Percentiles rank a stretch among this genome's conserved stretches.
Evolutionary conservation across 2,113 vertebrate species (phyloP).

Genomic region (Colinus virginianus): DNA sequence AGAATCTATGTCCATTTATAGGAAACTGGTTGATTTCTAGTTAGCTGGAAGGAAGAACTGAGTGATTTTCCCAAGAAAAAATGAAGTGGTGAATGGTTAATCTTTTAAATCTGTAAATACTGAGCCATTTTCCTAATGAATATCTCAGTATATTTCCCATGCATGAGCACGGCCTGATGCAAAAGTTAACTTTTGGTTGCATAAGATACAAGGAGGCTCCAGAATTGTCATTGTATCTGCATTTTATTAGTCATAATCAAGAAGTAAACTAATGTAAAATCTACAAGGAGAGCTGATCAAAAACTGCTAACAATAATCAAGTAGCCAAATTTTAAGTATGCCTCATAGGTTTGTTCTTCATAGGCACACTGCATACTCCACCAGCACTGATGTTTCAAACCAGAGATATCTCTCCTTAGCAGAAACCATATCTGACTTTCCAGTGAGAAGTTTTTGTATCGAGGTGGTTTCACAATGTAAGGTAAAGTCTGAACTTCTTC

Average conservation of each 20-base stretch:
- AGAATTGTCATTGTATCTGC: not conserved
- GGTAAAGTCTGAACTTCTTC: not conserved
- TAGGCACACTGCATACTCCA: not conserved
- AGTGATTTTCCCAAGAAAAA: not conserved
- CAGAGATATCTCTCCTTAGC: not conserved
- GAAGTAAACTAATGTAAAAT: not conserved
- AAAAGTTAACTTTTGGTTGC: not conserved
- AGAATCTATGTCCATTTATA: not conserved
- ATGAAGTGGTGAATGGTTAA: not conserved
- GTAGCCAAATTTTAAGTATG: not conserved
- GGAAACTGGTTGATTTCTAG: not conserved
- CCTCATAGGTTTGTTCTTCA: not conserved
- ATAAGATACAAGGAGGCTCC: not conserved
- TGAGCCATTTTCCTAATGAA: not conserved
- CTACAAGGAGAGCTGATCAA: not conserved
- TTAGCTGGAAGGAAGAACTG: not conserved
- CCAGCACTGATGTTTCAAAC: not conserved
- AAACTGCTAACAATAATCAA: not conserved
- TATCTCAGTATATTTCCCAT: not conserved
- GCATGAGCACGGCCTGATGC: not conserved
- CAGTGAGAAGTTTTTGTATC: not conserved
- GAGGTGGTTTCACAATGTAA: not conserved
- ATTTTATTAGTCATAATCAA: not conserved
- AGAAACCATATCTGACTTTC: not conserved
- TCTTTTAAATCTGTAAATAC: not conserved